phyloP scores from a whole-genome alignment of 92 coral and sea anemone species.

The Epizoanthus scotinus region DNA sequence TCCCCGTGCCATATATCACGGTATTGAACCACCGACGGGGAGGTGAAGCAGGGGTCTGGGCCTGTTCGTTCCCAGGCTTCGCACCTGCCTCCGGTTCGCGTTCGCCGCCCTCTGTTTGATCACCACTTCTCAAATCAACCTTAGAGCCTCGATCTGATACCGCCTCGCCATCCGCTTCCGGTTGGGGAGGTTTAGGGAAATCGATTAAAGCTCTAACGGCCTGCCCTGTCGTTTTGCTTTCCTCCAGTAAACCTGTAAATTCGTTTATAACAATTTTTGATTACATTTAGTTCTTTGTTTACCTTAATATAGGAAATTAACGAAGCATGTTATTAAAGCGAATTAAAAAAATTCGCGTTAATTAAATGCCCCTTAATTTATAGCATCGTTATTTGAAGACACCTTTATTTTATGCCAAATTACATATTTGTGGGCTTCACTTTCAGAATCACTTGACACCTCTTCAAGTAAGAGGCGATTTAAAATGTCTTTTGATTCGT shows the following conservation, averaged over 20 bases:
- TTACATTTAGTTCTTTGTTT: too few relatives aligned
- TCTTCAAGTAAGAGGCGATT: too few relatives aligned
- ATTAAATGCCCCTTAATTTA: too few relatives aligned
- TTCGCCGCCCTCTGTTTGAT: conserved; percentile 33
- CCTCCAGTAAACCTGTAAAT: conserved; percentile 73
- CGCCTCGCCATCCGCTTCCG: conserved; percentile 57
- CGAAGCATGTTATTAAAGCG: too few relatives aligned
- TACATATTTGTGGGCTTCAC: too few relatives aligned
- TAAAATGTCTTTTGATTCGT: too few relatives aligned
- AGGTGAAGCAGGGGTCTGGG: conserved; percentile 42
- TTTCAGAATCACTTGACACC: too few relatives aligned
- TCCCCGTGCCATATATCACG: conserved; percentile 85
- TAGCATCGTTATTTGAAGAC: too few relatives aligned
- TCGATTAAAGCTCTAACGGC: conserved; percentile 73
- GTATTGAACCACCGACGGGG: conserved; percentile 85
- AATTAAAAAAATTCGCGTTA: too few relatives aligned
- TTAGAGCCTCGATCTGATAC: conserved; percentile 75
- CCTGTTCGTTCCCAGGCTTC: conserved; percentile 20
- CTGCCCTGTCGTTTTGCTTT: conserved; percentile 81
- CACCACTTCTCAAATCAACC: conserved; percentile 34
- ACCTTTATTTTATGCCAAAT: too few relatives aligned
- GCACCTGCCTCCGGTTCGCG: background rate
- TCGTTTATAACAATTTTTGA: too few relatives aligned
- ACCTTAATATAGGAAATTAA: too few relatives aligned
- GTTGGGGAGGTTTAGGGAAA: conserved; percentile 71